A percentile compares a stretch with the other conserved stretches of the same genome.
Conservation (phyloP, 1,140 invertebrate genomes). For the Caenorhabditis inopinata region DNA sequence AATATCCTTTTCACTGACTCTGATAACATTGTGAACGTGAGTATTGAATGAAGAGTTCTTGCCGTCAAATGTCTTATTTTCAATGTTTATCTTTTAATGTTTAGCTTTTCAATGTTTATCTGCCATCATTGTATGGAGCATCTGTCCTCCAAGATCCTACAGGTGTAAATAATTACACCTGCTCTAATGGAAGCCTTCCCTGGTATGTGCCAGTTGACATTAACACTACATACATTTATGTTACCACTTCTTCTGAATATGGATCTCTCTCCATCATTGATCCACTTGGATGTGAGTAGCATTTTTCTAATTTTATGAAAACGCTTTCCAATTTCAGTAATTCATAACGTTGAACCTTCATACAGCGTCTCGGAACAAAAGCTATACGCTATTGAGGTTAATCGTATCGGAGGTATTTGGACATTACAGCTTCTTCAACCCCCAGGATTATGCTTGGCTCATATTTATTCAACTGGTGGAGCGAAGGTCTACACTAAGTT, state of each 20-base stretch:
- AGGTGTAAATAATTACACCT: not conserved
- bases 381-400: slow-evolving; percentile 10
- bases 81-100: not conserved
- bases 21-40: slow-evolving; percentile 25
- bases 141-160: slow-evolving; percentile 40
- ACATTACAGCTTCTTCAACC: slow-evolving; percentile 31
- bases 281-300: slow-evolving; percentile 7
- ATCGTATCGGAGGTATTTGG: slow-evolving; percentile 24
- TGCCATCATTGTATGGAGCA: slow-evolving; percentile 35
- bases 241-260: not conserved
- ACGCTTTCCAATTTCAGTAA: not conserved
- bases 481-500: slow-evolving; percentile 41
- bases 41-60: too few species aligned
- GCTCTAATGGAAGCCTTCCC: not conserved
- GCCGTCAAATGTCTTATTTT: too few species aligned
- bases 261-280: slow-evolving; percentile 27
- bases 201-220: slow-evolving; percentile 31
- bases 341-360: not conserved
- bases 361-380: slow-evolving; percentile 19
- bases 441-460: slow-evolving; percentile 36
- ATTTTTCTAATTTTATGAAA: not conserved
- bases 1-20: slow-evolving; percentile 36
- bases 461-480: slow-evolving; percentile 30
- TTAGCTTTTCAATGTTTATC: slow-evolving; percentile 38
- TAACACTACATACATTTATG: slow-evolving; percentile 34